Base-by-base conservation (phyloP, 2,888 invertebrate genomes). In the Oxytorus armatus region DNA sequence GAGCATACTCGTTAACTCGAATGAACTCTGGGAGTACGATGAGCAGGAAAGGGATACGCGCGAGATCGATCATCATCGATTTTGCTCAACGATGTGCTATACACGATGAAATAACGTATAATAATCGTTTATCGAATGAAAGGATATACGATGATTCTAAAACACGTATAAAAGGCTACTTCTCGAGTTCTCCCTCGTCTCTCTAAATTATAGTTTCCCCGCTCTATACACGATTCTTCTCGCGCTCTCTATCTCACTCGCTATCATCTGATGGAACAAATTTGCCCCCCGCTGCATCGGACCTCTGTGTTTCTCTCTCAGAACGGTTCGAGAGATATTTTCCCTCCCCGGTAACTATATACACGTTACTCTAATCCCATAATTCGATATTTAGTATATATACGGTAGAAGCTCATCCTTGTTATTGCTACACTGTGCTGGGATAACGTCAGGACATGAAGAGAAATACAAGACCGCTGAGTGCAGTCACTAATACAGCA, bases 401-500 rank as follows among this genome's bases (percentile, higher is more conserved):
- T 16, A 21, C 7, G 3, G 18, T 44, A 21, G 8, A 47, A 18
- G 29, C 39, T 25, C 55, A 18, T 16, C 44, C 29, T 53, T 44
- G 3, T 44, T 39, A 11, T 53, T 25, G 14, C 8, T 44, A 11
- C 23, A 55, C 14, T 33, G 33, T 29, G 25, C 36, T 8, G n/a
- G 5, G 21, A 57, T 11, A 69, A 49, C 70, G 65, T 86, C 82
- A 88, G 55, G 82, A 84, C 33, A 84, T 76, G 82, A 86, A 82
- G 53, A 86, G 53, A 75, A 88, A 85, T 10, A 84, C 81, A 66
- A 89, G 81, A 59, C 86, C 86, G 72, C 86, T 86, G 11, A 89
- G 79, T 36, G 86, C 85, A 59, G 87, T 88, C 55, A 89, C 83
- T 75, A 89, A 82, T 66, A 85, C 83, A 68, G 85, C 86, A 80